Evolutionary conservation across 2,888 invertebrate genomes (phyloP).

Genomic region (Neocrepidodera transversa): DNA sequence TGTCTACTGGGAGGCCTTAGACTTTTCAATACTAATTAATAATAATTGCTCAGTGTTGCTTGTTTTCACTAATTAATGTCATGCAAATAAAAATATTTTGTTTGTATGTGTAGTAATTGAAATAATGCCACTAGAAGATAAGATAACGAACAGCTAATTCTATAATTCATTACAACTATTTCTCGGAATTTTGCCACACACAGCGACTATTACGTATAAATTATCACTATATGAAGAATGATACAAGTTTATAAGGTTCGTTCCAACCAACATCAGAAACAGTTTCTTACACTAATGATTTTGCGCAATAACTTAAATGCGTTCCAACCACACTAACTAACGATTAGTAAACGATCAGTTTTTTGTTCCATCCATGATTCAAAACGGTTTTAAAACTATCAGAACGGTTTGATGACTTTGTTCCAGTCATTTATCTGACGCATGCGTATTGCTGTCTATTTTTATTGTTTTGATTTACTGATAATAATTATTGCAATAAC

Average conservation of each 20-base stretch:
- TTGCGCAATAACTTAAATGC: no score
- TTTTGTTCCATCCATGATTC: no score
- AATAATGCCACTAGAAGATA: constrained; percentile 40
- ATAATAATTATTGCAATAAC: no score
- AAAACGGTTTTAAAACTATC: no score
- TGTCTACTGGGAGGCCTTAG: constrained; percentile 14
- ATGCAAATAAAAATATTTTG: constrained; percentile 34
- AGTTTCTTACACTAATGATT: no score
- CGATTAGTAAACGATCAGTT: no score
- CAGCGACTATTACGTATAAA: constrained; percentile 32
- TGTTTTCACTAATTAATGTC: constrained; percentile 27
- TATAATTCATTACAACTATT: constrained; percentile 47
- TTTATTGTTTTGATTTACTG: no score
- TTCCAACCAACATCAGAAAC: no score
- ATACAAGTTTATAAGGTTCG: constrained; percentile 3
- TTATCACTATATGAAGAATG: constrained; percentile 26
- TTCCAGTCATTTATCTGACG: no score
- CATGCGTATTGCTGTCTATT: no score
- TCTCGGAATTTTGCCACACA: constrained; percentile 48
- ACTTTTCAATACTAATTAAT: constrained; percentile 24
- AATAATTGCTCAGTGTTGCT: constrained; percentile 27
- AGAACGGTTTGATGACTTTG: no score
- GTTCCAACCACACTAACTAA: no score
- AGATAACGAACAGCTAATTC: constrained; percentile 46
- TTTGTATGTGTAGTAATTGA: constrained; percentile 40